Percentiles rank a stretch among this genome's conserved stretches.
These are phyloP conservation scores for Metalampra italica DNA, from an alignment of 2,888 invertebrate genomes.

Conservation along the genomic window DNA sequence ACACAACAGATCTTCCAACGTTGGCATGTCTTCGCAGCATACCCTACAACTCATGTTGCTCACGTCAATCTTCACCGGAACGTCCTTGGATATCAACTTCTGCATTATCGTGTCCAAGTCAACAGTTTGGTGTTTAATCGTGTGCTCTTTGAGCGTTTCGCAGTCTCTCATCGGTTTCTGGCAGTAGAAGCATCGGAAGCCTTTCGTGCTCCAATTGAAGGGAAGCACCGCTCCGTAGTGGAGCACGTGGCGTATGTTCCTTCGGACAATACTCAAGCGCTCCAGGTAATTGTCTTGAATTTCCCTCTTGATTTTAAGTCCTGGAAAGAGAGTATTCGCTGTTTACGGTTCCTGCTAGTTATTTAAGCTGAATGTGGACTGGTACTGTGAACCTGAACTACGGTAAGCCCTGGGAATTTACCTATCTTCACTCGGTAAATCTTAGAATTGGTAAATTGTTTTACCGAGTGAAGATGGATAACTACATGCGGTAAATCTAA, in stretches of 20 bases:
- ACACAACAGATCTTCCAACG: constrained; percentile 38
- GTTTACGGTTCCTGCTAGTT: constrained; percentile 22
- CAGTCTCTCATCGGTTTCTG: constrained; percentile 44
- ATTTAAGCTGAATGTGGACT: constrained; percentile 2
- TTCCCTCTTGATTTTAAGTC: constrained; percentile 29
- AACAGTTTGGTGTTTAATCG: constrained; percentile 9
- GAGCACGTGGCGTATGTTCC: constrained; percentile 45
- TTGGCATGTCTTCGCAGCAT: constrained; percentile 30
- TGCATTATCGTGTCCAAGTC: constrained; percentile 39
- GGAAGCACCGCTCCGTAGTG: constrained; percentile 49
- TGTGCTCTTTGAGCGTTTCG: constrained; percentile 41
- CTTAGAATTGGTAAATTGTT: no score
- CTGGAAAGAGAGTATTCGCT: constrained; percentile 52
- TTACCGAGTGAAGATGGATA: no score
- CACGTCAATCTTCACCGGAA: constrained; percentile 59
- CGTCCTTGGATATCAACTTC: constrained; percentile 48
- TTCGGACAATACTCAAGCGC: constrained; percentile 40
- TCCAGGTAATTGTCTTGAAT: constrained; percentile 32
- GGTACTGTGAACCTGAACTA: no score
- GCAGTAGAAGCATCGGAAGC: constrained; percentile 59
- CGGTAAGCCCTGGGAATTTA: not conserved
- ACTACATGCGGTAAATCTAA: no score
- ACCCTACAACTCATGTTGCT: constrained; percentile 40
- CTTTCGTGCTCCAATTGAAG: constrained; percentile 56
- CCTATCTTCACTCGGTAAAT: no score